Conservation (phyloP, 2,888 invertebrate genomes). For the Ditula angustiorana region DNA sequence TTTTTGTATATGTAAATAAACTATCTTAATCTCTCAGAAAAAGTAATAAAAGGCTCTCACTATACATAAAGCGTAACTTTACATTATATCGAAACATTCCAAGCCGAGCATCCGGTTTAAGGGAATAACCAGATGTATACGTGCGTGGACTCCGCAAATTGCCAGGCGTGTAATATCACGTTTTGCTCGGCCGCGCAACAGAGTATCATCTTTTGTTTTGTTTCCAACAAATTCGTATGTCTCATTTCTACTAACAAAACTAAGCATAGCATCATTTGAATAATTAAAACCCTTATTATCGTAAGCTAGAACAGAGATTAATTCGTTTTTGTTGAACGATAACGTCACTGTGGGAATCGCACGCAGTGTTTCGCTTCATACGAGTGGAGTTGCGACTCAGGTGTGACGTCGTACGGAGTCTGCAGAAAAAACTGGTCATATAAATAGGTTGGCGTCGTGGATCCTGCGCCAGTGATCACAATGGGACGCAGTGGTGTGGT, state of each 20-base stretch:
- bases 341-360: conserved; percentile 67
- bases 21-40: conserved; percentile 54
- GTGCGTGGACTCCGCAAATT: conserved; percentile 66
- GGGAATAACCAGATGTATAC: conserved; percentile 71
- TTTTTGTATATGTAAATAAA: conserved; percentile 54
- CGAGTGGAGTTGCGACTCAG: conserved; percentile 48
- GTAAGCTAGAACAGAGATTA: conserved; percentile 22
- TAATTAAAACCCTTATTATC: conserved; percentile 13
- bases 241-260: background rate
- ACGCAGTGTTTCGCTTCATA: conserved; percentile 58
- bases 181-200: conserved; percentile 44
- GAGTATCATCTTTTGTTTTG: conserved; percentile 39
- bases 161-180: conserved; percentile 57
- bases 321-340: conserved; percentile 43
- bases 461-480: conserved; percentile 75
- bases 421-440: conserved; percentile 70
- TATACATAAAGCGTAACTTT: conserved; percentile 29
- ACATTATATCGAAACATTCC: conserved; percentile 51
- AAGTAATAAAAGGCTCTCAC: conserved; percentile 50
- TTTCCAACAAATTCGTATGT: conserved; percentile 39
- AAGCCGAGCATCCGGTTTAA: conserved; percentile 67
- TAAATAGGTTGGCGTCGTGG: conserved; percentile 74
- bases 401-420: conserved; percentile 62
- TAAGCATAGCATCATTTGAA: background rate
- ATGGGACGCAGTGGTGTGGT: conserved; percentile 72